Evolutionary conservation across 2,888 invertebrate genomes (phyloP), one percentile per base, ranked within the genome.

Genomic region (Lepidonotus clava): DNA sequence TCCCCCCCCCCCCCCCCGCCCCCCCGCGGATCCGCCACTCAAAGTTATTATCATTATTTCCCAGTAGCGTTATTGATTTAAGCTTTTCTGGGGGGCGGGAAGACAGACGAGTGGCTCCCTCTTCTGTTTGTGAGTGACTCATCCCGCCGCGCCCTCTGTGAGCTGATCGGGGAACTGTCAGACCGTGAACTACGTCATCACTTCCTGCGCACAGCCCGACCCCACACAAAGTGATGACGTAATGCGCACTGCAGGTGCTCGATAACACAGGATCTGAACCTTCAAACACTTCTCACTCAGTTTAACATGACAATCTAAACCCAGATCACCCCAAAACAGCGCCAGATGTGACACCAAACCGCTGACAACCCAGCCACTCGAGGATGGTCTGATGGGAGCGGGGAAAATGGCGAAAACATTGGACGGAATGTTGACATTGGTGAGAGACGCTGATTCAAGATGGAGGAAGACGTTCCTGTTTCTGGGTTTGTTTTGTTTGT

Each of bases 401-500:
- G n/a, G n/a, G 14, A 80, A 41, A 46, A 80, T 80, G 80, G 46
- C 18, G 1, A 24, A 18, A 51, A 80, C 46, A 28, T 24, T 28
- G 24, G 14, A 80, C 28, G 80, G 80, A 80, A 41, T 80, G 11
- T 46, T 80, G 80, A 80, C 80, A 46, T 80, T 80, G 5, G 28
- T 32, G 32, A 1, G 41, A 80, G 80, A 34, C 40, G 34, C 21
- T 24, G 80, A 80, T 80, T 80, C 80, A 80, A 80, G 80, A 80
- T 80, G 80, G 80, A 76, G 76, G 76, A n/a, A 61, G 28, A 28
- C 32, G 18, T 46, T 80, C 1, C 18, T 80, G 28, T 11, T 41
- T 28, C 80, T 80, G 0, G 51, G 80, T 80, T 80, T 80, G 80
- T 80, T 80, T 80, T 80, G 80, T 46, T 80, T 80, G 41, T 41